Percentiles rank a stretch among this genome's conserved stretches.
Conservation (phyloP, 2,797 vertebrate genomes). For the Dicrostonyx torquatus region DNA sequence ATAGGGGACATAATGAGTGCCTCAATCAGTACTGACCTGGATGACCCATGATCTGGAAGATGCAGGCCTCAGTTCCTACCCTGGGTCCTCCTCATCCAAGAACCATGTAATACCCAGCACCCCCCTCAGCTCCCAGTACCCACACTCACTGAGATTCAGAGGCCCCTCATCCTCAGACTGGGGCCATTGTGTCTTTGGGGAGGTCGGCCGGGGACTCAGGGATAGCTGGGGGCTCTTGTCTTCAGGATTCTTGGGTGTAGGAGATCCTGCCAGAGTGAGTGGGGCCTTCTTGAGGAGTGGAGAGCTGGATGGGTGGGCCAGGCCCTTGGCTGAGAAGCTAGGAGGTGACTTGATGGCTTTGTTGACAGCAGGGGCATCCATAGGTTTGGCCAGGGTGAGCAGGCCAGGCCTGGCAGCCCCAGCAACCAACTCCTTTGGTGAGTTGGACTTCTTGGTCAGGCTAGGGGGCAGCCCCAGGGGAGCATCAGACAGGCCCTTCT, state of each 20-base stretch:
- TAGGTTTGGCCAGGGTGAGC: constrained; percentile 77
- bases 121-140: constrained; percentile 70
- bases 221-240: constrained; percentile 89
- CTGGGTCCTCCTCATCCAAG: neutral
- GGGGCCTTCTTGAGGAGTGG: constrained; percentile 93
- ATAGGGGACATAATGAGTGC: neutral
- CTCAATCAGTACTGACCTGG: neutral
- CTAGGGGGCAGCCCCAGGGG: constrained; percentile 70
- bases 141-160: constrained; percentile 95
- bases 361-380: constrained; percentile 80
- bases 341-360: constrained; percentile 89
- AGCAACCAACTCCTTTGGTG: constrained; percentile 81
- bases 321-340: constrained; percentile 84
- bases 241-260: constrained; percentile 90
- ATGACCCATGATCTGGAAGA: neutral
- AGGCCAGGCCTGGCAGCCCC: constrained; percentile 82
- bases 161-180: constrained; percentile 95
- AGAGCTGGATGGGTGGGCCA: constrained; percentile 84
- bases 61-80: neutral
- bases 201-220: constrained; percentile 84
- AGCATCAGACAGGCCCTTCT: constrained; percentile 85
- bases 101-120: neutral
- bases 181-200: constrained; percentile 93
- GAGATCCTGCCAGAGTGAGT: constrained; percentile 89
- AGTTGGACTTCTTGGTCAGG: constrained; percentile 84